Evolutionary conservation across 2,797 vertebrate species (phyloP), one percentile per base, ranked within the genome.

Genomic region (Cygnus olor): DNA sequence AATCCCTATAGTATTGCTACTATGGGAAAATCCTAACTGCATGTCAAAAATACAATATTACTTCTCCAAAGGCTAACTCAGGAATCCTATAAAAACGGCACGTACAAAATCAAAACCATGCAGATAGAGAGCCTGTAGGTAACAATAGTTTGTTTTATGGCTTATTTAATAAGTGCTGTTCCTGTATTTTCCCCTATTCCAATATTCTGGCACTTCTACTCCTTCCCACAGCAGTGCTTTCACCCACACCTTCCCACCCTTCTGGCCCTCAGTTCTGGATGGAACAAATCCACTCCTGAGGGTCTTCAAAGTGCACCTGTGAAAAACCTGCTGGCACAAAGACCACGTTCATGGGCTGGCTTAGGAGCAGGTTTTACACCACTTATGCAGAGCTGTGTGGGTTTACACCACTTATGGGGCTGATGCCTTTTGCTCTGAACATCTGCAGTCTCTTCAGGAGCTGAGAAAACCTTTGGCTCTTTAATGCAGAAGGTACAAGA

Each of bases 341-440:
- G 61, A 12, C 30, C 2, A 0, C 14, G 21, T 2, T 18, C 0
- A 13, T 0, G 28, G 40, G 3, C 2, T 14, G 34, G 18, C 47
- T 27, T 20, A 30, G 68, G 10, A 44, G 22, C n/a, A 24, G 49
- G 68, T 25, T 51, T 34, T 3, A 7, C 28, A 2, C 28, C 44
- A 2, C 2, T 10, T 20, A 10, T 27, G 47, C 47, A 49, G 47
- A 49, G 49, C 49, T 49, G 49, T 14, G 22, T 49, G 49, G 49
- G 49, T 51, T 38, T 3, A 8, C 28, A 2, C 28, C 45, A 2
- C 3, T 9, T 20, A 4, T 4, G 0, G 38, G 47, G 53, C 36
- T 17, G 38, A 34, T 6, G 20, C 8, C 44, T 17, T 38, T 10
- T 32, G n/a, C 70, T 42, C 36, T 3, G 13, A 74, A 25, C 65